Evolutionary conservation across 2,888 invertebrate genomes (phyloP), one percentile per base, ranked within the genome.

Genomic region (Furcula furcula): DNA sequence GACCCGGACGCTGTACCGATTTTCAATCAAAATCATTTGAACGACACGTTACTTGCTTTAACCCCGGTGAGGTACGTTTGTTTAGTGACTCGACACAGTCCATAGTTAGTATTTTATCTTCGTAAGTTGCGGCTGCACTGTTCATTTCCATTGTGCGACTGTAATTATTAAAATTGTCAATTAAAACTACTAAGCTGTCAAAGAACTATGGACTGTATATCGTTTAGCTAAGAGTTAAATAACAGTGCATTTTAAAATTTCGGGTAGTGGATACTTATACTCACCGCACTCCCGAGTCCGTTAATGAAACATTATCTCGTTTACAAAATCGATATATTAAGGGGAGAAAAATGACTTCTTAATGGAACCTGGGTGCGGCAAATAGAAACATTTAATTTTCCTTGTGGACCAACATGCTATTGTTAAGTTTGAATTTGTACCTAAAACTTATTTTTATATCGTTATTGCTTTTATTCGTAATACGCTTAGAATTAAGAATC

Each of bases 391-490:
- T 46, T 46, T 40, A 39, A 46, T 49, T 61, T 58, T 47, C 47
- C 61, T 65, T 64, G 65, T 62, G 69, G 69, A 69, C 69, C 69
- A 69, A 69, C 56, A 26, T 40, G 50, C 51, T 50, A 54, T 45
- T 41, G 47, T 44, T 61, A 58, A 55, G 54, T 61, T 61, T 61
- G 46, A 42, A 31, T 18, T 10, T 40, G 40, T 57, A 59, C 60
- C 53, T 57, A 55, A 54, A 63, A 56, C 50, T 64, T 69, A 67
- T 67, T 70, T 69, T 69, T 70, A 55, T 67, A 66, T 50, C 41
- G 54, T 60, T 59, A 53, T 56, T 65, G 63, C 60, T 67, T 67
- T 58, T 47, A 49, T 45, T 56, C 55, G 59, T 53, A 50, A 52
- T 49, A 57, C 50, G 57, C 52, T 46, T 59, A 65, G 60, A 46